Evolutionary conservation across 2,888 invertebrate genomes (phyloP).

Genomic region (Sphaeridia pumilis): DNA sequence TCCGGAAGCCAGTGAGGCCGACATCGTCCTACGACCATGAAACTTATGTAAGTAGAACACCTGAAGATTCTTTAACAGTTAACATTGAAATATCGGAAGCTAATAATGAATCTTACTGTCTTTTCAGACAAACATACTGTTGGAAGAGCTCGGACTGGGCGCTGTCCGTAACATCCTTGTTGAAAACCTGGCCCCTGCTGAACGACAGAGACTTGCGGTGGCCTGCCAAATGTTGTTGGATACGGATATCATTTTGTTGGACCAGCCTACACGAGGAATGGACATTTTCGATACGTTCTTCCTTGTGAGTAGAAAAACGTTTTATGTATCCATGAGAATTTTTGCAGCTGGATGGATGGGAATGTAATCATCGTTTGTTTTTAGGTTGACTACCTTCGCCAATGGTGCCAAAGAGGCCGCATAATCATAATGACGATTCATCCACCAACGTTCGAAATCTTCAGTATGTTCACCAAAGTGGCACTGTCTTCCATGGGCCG

Average conservation of each 20-base stretch:
- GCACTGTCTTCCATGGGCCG: conserved; percentile 78
- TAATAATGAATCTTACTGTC: too few relatives aligned
- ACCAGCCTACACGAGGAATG: conserved; percentile 77
- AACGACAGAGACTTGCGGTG: conserved; percentile 71
- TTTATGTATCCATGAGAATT: too few relatives aligned
- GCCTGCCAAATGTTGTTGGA: conserved; percentile 74
- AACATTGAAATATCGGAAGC: too few relatives aligned
- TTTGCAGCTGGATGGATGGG: too few relatives aligned
- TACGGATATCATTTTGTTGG: conserved; percentile 72
- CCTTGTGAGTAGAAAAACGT: conserved; percentile 45
- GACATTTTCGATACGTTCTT: conserved; percentile 95
- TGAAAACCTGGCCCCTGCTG: conserved; percentile 72
- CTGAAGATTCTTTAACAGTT: too few relatives aligned
- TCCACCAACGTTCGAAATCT: conserved; percentile 81
- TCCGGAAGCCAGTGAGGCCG: conserved; percentile 47
- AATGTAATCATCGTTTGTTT: too few relatives aligned
- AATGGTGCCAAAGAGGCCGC: conserved; percentile 64
- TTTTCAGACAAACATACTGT: conserved; percentile 67
- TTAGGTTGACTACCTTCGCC: conserved; percentile 75
- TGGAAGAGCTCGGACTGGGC: conserved; percentile 81
- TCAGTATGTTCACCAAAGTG: conserved; percentile 76
- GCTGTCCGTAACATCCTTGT: conserved; percentile 80
- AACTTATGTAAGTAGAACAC: conserved; percentile 59
- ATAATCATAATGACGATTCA: conserved; percentile 83
- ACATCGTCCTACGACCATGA: conserved; percentile 46